Base-by-base conservation (phyloP, 2,797 vertebrate genomes). In the Platyrinchus mystaceus region DNA sequence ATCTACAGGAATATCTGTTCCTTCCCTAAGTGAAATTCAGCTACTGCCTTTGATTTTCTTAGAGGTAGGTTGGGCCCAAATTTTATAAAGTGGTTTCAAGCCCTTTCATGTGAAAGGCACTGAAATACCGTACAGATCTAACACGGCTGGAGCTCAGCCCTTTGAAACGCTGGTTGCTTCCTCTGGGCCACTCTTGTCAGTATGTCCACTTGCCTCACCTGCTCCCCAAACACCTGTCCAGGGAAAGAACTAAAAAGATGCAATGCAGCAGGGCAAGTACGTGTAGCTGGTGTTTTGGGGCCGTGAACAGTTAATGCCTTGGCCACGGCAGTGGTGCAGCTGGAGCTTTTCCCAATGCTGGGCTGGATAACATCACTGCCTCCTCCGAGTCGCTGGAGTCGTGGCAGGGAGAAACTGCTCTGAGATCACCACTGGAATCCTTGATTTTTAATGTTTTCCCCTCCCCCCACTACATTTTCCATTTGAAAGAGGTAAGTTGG, bases 351-450 rank as follows among this genome's bases (percentile, higher is more conserved):
- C 96, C 92, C 84, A 86, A 34, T 11, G 58, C 91, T 52, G 85
- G 30, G 63, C 94, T 96, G 89, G 93, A 92, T 52, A 96, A 69
- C 74, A 91, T 96, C 95, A 86, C 92, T 88, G 91, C 88, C 91
- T 94, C 79, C 34, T 73, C 28, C 1, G 3, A 93, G 89, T 13
- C 0, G 11, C 81, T 79, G 83, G 69, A 90, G 83, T 60, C 2
- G 4, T 19, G 16, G 84, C 76, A 79, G 84, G 34, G 86, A 95
- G 89, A 89, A 97, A 80, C 63, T 82, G 86, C 80, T 90, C 78
- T 94, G 94, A 95, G 87, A 96, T 96, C 95, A 94, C 76, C 85
- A 78, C 64, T 90, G 84, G 79, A 93, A 89, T 73, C 63, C 64
- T 59, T 2, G 3, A 16, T 43, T 88, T 94, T 94, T 85, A 83